These are phyloP conservation scores for Cephus cinctus DNA, from an alignment of 1,140 invertebrate species.

Conservation along the genomic window DNA sequence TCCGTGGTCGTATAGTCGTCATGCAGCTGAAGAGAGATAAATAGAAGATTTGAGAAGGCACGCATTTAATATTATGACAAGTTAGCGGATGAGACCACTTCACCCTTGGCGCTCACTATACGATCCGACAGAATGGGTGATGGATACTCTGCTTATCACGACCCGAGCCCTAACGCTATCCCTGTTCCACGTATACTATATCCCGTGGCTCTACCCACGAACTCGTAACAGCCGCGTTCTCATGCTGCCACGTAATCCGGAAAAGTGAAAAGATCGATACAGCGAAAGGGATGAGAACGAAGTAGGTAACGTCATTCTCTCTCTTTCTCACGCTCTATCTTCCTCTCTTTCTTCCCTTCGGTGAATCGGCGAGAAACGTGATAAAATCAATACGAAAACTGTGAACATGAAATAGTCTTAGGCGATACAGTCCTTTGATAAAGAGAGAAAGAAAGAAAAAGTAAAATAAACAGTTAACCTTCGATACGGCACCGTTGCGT, in stretches of 20 bases:
- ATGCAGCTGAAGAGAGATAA: conserved; percentile 23
- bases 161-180: not conserved
- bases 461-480: not conserved
- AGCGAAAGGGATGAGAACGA: not conserved
- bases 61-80: conserved; percentile 32
- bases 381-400: no score
- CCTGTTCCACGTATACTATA: not conserved
- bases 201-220: conserved; percentile 9
- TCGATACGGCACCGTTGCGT: not conserved
- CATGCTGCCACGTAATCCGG: conserved; percentile 18
- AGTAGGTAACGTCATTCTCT: not conserved
- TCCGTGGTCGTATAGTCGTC: not conserved
- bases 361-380: no score
- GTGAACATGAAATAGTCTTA: no score
- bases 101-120: conserved; percentile 19
- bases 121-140: conserved; percentile 29
- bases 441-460: conserved; percentile 1
- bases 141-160: conserved; percentile 39
- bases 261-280: conserved; percentile 19
- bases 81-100: conserved; percentile 22
- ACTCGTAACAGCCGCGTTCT: conserved; percentile 13
- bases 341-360: no score
- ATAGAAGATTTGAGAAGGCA: conserved; percentile 23
- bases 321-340: not conserved
- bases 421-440: no score